phyloP scores from a whole-genome alignment of 2,113 vertebrate species.

The Meriones unguiculatus region DNA sequence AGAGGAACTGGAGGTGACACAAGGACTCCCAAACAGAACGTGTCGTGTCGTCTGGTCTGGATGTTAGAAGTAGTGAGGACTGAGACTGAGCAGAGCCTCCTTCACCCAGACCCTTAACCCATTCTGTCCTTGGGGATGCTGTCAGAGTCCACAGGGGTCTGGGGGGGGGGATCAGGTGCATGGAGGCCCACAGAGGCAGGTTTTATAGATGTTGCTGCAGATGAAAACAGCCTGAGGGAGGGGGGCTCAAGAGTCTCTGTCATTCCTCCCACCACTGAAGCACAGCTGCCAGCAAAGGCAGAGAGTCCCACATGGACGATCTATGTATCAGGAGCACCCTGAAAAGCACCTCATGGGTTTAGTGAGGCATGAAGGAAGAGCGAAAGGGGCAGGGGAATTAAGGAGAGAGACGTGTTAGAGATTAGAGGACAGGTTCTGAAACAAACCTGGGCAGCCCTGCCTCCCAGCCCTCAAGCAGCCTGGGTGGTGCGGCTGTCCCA shows the following conservation, averaged over 20 bases:
- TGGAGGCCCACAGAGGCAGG: background rate
- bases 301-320: slow-evolving; percentile 84
- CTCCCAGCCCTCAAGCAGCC: slow-evolving; percentile 93
- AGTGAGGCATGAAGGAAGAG: slow-evolving; percentile 92
- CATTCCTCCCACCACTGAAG: slow-evolving; percentile 72
- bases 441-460: slow-evolving; percentile 93
- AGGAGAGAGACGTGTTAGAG: slow-evolving; percentile 89
- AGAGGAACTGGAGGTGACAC: slow-evolving; percentile 43
- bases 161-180: background rate
- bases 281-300: slow-evolving; percentile 75
- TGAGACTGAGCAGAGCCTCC: background rate
- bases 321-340: slow-evolving; percentile 87
- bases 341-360: slow-evolving; percentile 90
- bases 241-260: background rate
- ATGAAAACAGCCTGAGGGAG: background rate
- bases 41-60: background rate
- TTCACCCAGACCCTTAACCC: background rate
- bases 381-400: slow-evolving; percentile 85
- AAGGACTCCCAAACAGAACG: slow-evolving; percentile 33
- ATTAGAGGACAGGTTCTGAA: slow-evolving; percentile 88
- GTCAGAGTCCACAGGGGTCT: background rate
- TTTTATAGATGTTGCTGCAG: background rate
- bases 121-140: background rate
- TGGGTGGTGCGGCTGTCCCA: slow-evolving; percentile 91
- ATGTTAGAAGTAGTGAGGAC: background rate